phyloP scores from a whole-genome alignment of 2,797 vertebrate genomes.

The Syncerus caffer region DNA sequence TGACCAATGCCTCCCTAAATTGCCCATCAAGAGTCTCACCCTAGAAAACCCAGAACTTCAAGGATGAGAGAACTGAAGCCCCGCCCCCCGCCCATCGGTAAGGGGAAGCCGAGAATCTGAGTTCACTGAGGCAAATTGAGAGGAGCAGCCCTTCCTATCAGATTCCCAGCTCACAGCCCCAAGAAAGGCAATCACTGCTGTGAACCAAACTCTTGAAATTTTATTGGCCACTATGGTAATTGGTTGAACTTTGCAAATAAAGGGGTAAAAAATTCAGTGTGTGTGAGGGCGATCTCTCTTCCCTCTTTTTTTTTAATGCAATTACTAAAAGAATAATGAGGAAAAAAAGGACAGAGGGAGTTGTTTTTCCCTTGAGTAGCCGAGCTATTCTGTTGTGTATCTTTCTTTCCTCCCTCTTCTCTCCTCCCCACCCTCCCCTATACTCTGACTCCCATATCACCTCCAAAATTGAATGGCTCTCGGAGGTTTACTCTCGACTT shows the following conservation, averaged over 20 bases:
- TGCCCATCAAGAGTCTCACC: background rate
- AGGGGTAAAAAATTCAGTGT: background rate
- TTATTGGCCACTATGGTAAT: background rate
- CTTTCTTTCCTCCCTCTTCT: background rate
- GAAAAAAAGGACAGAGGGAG: background rate
- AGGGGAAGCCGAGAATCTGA: background rate
- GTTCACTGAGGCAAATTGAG: background rate
- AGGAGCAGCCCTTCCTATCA: background rate
- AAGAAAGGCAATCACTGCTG: background rate
- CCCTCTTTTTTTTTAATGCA: background rate
- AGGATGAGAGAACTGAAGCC: background rate
- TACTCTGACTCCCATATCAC: background rate
- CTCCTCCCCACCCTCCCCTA: background rate
- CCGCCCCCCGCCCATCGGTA: fast-evolving
- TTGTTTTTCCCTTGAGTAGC: background rate
- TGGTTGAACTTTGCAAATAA: background rate
- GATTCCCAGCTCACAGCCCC: background rate
- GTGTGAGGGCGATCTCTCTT: background rate
- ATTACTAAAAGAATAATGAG: background rate
- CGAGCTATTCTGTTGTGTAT: background rate
- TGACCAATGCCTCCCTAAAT: background rate
- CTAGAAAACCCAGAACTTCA: background rate
- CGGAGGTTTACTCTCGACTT: background rate
- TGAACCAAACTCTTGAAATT: background rate
- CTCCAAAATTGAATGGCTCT: background rate